Conservation (phyloP, 2,113 vertebrate species). For the Peromyscus polionotus region DNA sequence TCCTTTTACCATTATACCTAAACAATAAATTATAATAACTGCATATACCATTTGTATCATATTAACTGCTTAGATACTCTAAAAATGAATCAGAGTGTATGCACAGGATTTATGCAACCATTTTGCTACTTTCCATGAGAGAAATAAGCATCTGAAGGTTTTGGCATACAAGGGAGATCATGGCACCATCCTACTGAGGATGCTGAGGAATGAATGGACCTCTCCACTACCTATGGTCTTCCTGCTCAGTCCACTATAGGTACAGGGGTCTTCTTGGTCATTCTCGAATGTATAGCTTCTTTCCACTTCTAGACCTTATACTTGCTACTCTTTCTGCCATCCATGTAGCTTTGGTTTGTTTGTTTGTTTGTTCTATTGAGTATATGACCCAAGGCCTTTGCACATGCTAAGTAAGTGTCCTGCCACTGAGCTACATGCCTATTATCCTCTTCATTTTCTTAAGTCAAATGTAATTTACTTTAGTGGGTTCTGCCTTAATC, state of each 20-base stretch:
- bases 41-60: not conserved
- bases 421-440: not conserved
- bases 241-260: not conserved
- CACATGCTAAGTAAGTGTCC: not conserved
- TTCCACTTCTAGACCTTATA: rapidly evolving
- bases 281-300: not conserved
- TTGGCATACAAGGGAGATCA: not conserved
- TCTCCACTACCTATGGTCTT: not conserved
- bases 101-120: not conserved
- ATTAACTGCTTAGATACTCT: not conserved
- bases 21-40: too few relatives aligned
- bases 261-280: rapidly evolving
- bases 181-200: not conserved
- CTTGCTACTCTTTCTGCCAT: not conserved
- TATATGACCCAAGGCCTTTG: not conserved
- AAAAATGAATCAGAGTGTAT: not conserved
- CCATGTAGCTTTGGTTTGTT: not conserved
- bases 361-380: not conserved
- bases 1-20: not conserved
- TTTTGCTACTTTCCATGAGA: not conserved
- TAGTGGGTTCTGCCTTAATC: not conserved
- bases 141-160: too few relatives aligned
- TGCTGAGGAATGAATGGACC: not conserved
- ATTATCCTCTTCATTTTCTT: not conserved
- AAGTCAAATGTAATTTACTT: not conserved